A percentile compares a stretch with the other conserved stretches of the same genome.
phyloP scores from a whole-genome alignment of 2,888 invertebrate species.

The Oscheius sp. region DNA sequence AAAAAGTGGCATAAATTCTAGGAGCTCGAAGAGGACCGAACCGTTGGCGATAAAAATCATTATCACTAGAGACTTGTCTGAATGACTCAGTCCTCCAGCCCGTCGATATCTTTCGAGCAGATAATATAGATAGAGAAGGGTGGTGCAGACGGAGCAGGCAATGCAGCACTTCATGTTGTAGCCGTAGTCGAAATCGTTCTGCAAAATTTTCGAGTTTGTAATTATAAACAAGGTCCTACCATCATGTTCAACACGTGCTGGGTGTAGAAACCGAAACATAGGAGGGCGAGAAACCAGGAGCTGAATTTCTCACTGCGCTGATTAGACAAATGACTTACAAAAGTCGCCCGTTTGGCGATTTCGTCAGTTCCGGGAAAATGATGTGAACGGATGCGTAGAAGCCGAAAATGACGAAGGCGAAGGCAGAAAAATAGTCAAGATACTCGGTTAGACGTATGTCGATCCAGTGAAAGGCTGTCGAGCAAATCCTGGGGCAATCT shows the following conservation, averaged over 20 bases:
- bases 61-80: conserved; percentile 46
- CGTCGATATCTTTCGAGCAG: conserved; percentile 17
- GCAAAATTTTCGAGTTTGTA: conserved; percentile 24
- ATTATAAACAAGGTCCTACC: conserved; percentile 35
- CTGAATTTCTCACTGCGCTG: conserved; percentile 6
- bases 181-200: conserved; percentile 61
- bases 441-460: conserved; percentile 67
- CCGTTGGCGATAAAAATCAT: conserved; percentile 52
- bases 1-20: conserved; percentile 64
- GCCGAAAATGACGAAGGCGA: conserved; percentile 43
- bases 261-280: conserved; percentile 33
- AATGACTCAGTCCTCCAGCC: conserved; percentile 34
- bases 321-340: conserved; percentile 31
- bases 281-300: conserved; percentile 17
- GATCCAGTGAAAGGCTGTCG: conserved; percentile 61
- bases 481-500: conserved; percentile 54
- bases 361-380: conserved; percentile 31
- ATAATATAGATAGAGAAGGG: conserved; percentile 51
- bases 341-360: conserved; percentile 22
- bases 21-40: conserved; percentile 54
- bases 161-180: conserved; percentile 65
- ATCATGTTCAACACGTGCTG: conserved; percentile 43
- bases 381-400: conserved; percentile 55
- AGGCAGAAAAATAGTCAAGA: conserved; percentile 66
- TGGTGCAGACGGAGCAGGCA: conserved; percentile 43